Evolutionary conservation across 1,140 invertebrate genomes (phyloP), one percentile per base, ranked within the genome.

Genomic region (Mylabris phalerata): DNA sequence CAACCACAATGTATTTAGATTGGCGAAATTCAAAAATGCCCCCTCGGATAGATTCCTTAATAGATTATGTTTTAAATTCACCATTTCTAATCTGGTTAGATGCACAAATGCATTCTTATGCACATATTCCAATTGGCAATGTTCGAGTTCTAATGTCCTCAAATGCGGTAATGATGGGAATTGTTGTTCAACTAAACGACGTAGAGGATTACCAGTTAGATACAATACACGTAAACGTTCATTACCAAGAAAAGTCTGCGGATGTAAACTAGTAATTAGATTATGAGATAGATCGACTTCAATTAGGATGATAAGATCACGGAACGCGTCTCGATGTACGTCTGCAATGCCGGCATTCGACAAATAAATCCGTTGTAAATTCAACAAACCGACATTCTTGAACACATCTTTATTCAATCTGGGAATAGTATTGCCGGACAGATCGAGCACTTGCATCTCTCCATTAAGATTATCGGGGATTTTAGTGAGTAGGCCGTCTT

Each of bases 281-380:
- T 93, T 93, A 66, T 87, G 80, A 25, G 86, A 87, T 47, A 93
- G 71, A 73, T 93, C 88, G 40, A 95, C 83, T 77, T 95, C 92
- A 4, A 94, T 83, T 11, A 95, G 76, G 61, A 95, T 94, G 57
- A 84, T 88, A 63, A 95, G 81, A 65, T 92, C 88, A 66, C 84
- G 81, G 74, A 95, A 94, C 6, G 91, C 89, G 62, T 92, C 86
- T 45, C 82, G 78, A 73, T 94, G 84, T 50, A 95, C 81, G 42
- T 84, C 82, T 49, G 83, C 78, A 10, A 95, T 79, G 59, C 85
- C 82, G 4, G 88, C 85, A 60, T 84, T 83, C 55, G 84, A 79
- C 50, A 94, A 68, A 72, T 88, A 92, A 2, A 95, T 81, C 62
- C 86, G 81, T 75, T 95, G 92, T 40, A 95, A 76, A 70, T 95